Conservation (phyloP, 2,888 invertebrate genomes). For the Himalopsyche tibetana region DNA sequence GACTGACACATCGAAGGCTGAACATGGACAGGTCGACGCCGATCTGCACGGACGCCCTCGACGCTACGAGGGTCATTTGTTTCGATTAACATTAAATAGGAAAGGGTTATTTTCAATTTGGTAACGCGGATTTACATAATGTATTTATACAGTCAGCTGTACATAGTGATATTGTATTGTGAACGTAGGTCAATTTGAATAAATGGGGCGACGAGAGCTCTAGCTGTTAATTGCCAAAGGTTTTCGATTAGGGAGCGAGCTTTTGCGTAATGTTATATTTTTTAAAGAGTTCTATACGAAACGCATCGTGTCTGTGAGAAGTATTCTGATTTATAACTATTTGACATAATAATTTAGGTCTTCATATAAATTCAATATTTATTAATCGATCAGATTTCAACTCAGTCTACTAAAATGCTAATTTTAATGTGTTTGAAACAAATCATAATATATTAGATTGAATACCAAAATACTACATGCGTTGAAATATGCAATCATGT, state of each 20-base stretch:
- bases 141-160: constrained; percentile 25
- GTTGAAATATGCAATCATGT: too few species aligned
- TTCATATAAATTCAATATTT: too few species aligned
- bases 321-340: too few species aligned
- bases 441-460: too few species aligned
- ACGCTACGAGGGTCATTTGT: constrained; percentile 28
- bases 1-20: constrained; percentile 42
- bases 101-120: constrained; percentile 34
- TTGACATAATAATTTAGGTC: too few species aligned
- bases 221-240: constrained; percentile 40
- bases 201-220: constrained; percentile 37
- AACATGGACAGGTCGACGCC: constrained; percentile 24
- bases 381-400: too few species aligned
- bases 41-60: constrained; percentile 38
- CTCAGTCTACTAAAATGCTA: too few species aligned
- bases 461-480: too few species aligned
- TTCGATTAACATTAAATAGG: constrained; percentile 9
- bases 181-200: constrained; percentile 37
- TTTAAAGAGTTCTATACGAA: not conserved
- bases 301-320: too few species aligned
- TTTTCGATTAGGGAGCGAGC: constrained; percentile 40
- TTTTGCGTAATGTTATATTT: constrained; percentile 34
- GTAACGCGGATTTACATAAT: constrained; percentile 23
- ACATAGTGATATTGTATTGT: constrained; percentile 41
- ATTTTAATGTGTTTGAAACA: too few species aligned